Evolutionary conservation across 2,888 invertebrate species (phyloP).

Genomic region (Cheilosia grossa): DNA sequence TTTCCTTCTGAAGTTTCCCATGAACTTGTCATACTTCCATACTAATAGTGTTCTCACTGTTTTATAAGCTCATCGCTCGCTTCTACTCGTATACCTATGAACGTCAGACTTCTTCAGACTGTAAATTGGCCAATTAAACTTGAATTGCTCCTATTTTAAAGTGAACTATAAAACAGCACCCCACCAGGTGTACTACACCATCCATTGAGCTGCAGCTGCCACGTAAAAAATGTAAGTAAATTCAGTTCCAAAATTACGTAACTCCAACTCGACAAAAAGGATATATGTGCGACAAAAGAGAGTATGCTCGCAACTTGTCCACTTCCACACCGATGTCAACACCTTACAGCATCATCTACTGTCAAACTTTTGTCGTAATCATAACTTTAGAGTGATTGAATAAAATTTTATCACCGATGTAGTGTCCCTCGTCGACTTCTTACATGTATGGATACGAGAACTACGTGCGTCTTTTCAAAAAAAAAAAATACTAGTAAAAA

Average conservation of each 20-base stretch:
- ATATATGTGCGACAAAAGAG: background rate
- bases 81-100: background rate
- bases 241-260: background rate
- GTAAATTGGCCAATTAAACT: background rate
- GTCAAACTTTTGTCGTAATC: slow-evolving; percentile 60
- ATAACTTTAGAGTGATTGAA: slow-evolving; percentile 61
- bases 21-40: background rate
- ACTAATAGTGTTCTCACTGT: background rate
- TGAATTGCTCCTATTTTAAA: background rate
- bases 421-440: background rate
- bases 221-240: background rate
- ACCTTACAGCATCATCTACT: background rate
- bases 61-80: background rate
- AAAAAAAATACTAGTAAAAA: background rate
- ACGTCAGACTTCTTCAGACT: background rate
- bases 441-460: background rate
- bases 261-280: background rate
- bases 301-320: background rate
- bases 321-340: background rate
- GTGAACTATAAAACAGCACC: background rate
- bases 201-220: background rate
- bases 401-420: slow-evolving; percentile 48
- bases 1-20: background rate
- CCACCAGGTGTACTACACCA: background rate
- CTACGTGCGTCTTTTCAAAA: background rate